phyloP scores from a whole-genome alignment of 1,140 invertebrate species.

The Choristoneura fumiferana region DNA sequence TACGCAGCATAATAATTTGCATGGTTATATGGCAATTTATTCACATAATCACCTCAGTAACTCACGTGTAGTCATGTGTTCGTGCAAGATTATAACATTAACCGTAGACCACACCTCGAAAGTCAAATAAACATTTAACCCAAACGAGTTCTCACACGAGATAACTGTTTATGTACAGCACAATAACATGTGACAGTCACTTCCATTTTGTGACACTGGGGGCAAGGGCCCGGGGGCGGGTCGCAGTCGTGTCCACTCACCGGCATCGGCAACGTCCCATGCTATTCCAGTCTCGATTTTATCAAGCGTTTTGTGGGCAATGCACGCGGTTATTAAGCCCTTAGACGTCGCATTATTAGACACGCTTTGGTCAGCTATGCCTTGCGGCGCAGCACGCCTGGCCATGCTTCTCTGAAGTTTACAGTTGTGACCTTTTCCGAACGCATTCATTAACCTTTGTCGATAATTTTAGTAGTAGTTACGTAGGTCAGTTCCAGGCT shows the following conservation, averaged over 20 bases:
- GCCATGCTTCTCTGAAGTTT: background rate
- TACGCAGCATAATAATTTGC: too few relatives aligned
- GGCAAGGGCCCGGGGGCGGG: slow-evolving; percentile 31
- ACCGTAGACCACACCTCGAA: background rate
- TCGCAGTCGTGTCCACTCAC: slow-evolving; percentile 39
- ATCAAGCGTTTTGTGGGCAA: slow-evolving; percentile 32
- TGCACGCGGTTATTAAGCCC: slow-evolving; percentile 16
- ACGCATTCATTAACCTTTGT: slow-evolving; percentile 9
- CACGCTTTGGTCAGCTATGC: slow-evolving; percentile 1
- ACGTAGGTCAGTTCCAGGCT: too few relatives aligned
- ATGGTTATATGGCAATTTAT: background rate
- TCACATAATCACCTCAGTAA: background rate
- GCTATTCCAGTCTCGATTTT: slow-evolving; percentile 29
- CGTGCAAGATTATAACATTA: background rate
- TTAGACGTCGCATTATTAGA: slow-evolving; percentile 22
- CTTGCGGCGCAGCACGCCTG: background rate
- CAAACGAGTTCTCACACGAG: slow-evolving; percentile 8
- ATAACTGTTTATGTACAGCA: slow-evolving; percentile 15
- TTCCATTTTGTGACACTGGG: slow-evolving; percentile 29
- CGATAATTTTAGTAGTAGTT: background rate
- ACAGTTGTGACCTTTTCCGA: background rate
- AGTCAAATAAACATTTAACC: background rate
- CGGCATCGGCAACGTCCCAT: slow-evolving; percentile 22
- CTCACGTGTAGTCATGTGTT: background rate
- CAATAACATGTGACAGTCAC: slow-evolving; percentile 27